These are phyloP conservation scores for Ramazzottius varieornatus DNA, from an alignment of 2,888 invertebrate species.

Conservation along the genomic window DNA sequence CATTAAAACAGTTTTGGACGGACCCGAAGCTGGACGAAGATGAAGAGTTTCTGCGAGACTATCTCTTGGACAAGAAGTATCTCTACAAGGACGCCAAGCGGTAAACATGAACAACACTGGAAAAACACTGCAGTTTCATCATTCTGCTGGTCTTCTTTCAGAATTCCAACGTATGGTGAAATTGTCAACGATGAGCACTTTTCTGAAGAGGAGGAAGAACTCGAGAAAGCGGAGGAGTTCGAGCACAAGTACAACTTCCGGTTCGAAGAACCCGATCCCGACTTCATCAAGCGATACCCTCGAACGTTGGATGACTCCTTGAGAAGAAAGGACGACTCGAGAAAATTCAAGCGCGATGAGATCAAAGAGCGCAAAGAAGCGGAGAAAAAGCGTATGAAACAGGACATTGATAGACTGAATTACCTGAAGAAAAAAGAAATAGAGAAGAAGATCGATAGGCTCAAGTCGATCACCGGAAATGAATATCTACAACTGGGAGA, in stretches of 20 bases:
- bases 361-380: background rate
- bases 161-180: conserved; percentile 32
- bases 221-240: conserved; percentile 61
- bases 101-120: too few relatives aligned
- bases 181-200: conserved; percentile 35
- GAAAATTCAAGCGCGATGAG: conserved; percentile 49
- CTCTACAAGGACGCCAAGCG: conserved; percentile 16
- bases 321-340: conserved; percentile 46
- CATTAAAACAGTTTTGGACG: conserved; percentile 55
- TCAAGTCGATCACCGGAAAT: conserved; percentile 67
- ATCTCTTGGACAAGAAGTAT: conserved; percentile 55
- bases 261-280: conserved; percentile 80
- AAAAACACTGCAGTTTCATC: too few relatives aligned
- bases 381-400: conserved; percentile 50
- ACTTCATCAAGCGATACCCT: conserved; percentile 65
- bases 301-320: conserved; percentile 57
- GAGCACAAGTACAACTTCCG: conserved; percentile 84
- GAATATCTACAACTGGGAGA: conserved; percentile 40
- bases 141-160: conserved; percentile 8
- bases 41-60: conserved; percentile 72
- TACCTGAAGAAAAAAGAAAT: conserved; percentile 67
- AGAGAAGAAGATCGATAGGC: conserved; percentile 52
- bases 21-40: conserved; percentile 49
- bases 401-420: conserved; percentile 61
- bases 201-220: conserved; percentile 48